Percentiles rank a stretch among this genome's conserved stretches.
These are phyloP conservation scores for Hemicrepidius hirtus DNA, from an alignment of 2,888 invertebrate genomes.

Conservation along the genomic window DNA sequence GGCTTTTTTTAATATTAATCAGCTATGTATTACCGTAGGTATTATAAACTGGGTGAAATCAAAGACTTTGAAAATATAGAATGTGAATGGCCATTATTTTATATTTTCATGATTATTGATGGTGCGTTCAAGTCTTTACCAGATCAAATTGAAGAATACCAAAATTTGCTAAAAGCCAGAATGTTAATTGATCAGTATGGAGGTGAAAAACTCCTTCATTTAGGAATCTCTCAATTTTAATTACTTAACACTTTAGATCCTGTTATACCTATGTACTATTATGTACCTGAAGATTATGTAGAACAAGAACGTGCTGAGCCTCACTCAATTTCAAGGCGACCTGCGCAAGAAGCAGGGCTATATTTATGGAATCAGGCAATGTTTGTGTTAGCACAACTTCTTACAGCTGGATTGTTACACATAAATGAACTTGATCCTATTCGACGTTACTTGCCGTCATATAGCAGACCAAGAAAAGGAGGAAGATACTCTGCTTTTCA, in stretches of 20 bases:
- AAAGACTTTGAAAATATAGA: constrained; percentile 97
- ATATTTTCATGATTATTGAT: constrained; percentile 96
- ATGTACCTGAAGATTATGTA: constrained; percentile 83
- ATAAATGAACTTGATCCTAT: constrained; percentile 98
- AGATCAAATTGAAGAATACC: constrained; percentile 95
- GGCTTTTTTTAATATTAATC: neutral
- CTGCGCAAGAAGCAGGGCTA: constrained; percentile 76
- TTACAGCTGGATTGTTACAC: constrained; percentile 92
- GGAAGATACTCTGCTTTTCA: constrained; percentile 98
- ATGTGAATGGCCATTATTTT: constrained; percentile 98
- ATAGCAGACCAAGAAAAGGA: constrained; percentile 92
- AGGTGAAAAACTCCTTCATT: constrained; percentile 72
- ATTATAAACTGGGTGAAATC: constrained; percentile 93
- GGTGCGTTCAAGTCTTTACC: constrained; percentile 91
- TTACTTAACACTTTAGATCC: constrained; percentile 77
- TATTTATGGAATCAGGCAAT: constrained; percentile 98
- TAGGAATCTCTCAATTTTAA: neutral
- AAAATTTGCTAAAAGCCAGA: constrained; percentile 86
- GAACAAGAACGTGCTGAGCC: constrained; percentile 83
- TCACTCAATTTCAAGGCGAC: constrained; percentile 67
- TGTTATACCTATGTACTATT: constrained; percentile 96
- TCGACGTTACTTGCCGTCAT: constrained; percentile 94
- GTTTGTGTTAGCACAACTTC: constrained; percentile 93
- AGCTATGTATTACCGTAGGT: constrained; percentile 70
- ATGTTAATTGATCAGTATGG: constrained; percentile 89